Evolutionary conservation across 2,888 invertebrate genomes (phyloP), one percentile per base, ranked within the genome.

Genomic region (Tipula vernalis): DNA sequence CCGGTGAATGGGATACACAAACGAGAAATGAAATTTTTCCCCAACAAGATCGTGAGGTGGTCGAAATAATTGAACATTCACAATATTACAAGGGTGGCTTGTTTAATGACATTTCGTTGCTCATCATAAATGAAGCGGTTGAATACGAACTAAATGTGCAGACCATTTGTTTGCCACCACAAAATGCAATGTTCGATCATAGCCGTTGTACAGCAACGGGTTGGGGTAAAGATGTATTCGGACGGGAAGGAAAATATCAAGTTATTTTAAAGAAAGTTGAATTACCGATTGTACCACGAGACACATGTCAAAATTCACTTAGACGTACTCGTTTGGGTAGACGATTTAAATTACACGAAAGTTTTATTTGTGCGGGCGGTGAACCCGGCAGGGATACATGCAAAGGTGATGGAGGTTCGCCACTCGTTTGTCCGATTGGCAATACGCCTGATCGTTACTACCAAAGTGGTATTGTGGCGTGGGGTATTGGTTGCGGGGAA

Each of bases 1-100:
- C 95, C 0, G 96, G 96, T 0, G 96, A 96, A 91, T 97, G 96
- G 96, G 96, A 96, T 91, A 95, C 96, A 0, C 95, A 95, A 90
- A 95, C 94, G 0, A 94, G 93, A 51, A 93, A 93, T 85, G 96
- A 97, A 89, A 92, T 94, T 0, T 93, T 93, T 87, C 94, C 94
- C 0, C 95, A 95, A 90, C 95, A 96, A 89, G 96, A 96, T 89
- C 92, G 95, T 3, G 91, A 92, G 5, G 95, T 96, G 0, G 89
- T 90, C 0, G 92, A 92, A 6, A 91, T 95, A 0, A 90, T 93
- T 0, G 90, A 93, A 0, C 96, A 96, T 89, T 93, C 94, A 41
- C 91, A 94, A 71, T 96, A 93, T 88, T 94, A 95, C 89, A 92
- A 93, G 86, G 89, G 94, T 1, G 94, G 95, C 10, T 92, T 96